A percentile compares a stretch with the other conserved stretches of the same genome.
These are phyloP conservation scores for Berghia stephanieae DNA, from an alignment of 1,140 invertebrate species.

Conservation along the genomic window DNA sequence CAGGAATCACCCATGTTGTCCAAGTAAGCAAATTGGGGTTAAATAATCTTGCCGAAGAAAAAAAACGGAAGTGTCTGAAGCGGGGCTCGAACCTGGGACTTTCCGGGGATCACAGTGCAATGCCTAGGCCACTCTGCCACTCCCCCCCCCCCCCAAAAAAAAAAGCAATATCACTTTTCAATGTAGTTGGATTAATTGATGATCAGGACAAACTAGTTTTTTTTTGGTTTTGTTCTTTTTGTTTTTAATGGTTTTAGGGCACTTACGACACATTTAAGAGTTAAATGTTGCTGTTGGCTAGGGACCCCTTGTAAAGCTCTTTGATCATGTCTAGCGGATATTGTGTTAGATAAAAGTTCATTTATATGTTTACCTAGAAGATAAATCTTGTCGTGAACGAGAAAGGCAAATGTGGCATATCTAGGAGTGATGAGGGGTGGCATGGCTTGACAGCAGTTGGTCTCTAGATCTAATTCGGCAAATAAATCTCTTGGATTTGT, in stretches of 20 bases:
- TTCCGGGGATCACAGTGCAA: neutral
- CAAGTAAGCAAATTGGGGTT: no score
- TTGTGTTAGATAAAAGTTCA: no score
- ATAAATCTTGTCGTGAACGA: slow-evolving; percentile 60
- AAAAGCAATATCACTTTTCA: neutral
- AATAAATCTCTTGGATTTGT: slow-evolving; percentile 58
- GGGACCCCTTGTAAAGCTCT: no score
- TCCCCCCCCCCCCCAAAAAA: neutral
- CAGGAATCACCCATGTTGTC: no score
- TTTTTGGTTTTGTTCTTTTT: no score
- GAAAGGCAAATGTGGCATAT: slow-evolving; percentile 61
- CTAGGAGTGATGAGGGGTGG: slow-evolving; percentile 57
- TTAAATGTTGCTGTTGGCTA: no score
- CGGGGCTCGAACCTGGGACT: no score
- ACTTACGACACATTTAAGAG: no score
- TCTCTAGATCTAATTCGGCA: slow-evolving; percentile 52
- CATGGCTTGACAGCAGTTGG: slow-evolving; percentile 54
- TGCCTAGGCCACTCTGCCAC: neutral
- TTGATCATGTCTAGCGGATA: no score
- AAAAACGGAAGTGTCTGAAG: no score
- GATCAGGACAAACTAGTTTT: neutral
- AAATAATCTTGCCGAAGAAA: no score
- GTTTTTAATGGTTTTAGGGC: no score
- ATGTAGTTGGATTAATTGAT: neutral
- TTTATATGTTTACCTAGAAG: slow-evolving; percentile 60